Conservation (phyloP, 2,797 vertebrate species). For the Anniella stebbinsi region DNA sequence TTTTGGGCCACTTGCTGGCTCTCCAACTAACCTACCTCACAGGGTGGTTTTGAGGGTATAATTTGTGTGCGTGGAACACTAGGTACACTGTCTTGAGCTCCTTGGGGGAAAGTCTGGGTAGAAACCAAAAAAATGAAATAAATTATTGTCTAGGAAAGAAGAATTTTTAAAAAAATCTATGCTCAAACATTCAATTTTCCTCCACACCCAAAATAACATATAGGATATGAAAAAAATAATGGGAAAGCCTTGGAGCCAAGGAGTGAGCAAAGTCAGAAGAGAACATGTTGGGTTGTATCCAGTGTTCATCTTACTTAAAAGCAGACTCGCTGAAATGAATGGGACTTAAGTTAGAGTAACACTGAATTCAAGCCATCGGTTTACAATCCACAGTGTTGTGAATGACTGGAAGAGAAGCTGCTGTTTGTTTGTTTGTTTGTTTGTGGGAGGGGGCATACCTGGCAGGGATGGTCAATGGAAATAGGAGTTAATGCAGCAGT, state of each 20-base stretch:
- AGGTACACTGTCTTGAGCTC: background rate
- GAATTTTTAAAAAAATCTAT: too few species aligned
- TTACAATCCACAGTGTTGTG: background rate
- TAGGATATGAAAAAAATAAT: background rate
- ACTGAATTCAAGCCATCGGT: too few species aligned
- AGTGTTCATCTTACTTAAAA: background rate
- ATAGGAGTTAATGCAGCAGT: background rate
- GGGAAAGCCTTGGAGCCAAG: background rate
- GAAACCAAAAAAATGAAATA: background rate
- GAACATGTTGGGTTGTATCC: too few species aligned
- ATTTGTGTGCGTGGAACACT: too few species aligned
- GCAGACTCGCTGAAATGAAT: background rate
- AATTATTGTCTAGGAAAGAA: background rate
- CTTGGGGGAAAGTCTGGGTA: background rate
- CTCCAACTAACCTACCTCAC: background rate
- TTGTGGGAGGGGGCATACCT: too few species aligned
- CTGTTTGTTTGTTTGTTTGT: too few species aligned
- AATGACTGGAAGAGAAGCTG: background rate
- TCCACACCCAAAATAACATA: background rate
- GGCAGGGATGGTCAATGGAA: background rate
- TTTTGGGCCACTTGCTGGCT: background rate
- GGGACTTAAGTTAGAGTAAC: background rate
- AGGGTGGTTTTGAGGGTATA: background rate
- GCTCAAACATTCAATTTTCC: background rate
- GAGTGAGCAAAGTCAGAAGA: too few species aligned